Evolutionary conservation across 2,888 invertebrate species (phyloP).

Genomic region (Phrixothrix hirtus): DNA sequence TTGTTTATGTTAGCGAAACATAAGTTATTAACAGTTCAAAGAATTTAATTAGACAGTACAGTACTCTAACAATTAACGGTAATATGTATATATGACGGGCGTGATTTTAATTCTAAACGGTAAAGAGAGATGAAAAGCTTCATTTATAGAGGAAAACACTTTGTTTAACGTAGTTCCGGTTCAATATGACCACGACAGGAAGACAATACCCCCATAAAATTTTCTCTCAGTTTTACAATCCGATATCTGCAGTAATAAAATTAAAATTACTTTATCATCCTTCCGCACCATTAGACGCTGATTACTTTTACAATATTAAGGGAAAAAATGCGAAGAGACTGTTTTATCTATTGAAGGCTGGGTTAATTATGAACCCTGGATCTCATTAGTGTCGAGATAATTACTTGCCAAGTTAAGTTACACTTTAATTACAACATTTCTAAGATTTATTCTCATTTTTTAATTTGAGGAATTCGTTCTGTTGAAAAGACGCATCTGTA

Average conservation of each 20-base stretch:
- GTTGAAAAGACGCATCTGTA: constrained; percentile 18
- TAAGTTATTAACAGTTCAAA: not conserved
- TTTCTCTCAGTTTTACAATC: constrained; percentile 30
- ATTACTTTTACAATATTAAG: constrained; percentile 45
- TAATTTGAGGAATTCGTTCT: constrained; percentile 26
- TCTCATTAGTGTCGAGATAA: constrained; percentile 40
- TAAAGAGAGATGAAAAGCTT: constrained; percentile 2
- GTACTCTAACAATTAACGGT: not conserved
- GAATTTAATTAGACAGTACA: not conserved
- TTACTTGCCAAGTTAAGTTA: constrained; percentile 41
- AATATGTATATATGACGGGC: not conserved
- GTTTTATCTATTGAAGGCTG: constrained; percentile 42
- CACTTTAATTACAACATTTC: constrained; percentile 42
- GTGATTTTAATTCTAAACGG: not conserved
- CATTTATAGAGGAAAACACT: constrained; percentile 15
- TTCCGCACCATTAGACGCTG: constrained; percentile 48
- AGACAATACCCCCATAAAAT: constrained; percentile 27
- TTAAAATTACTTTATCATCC: constrained; percentile 49
- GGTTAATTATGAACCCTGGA: constrained; percentile 44
- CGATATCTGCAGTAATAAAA: constrained; percentile 45
- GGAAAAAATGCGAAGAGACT: constrained; percentile 41
- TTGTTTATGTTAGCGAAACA: no score
- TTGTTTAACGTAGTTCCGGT: constrained; percentile 15
- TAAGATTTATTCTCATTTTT: constrained; percentile 38
- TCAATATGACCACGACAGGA: constrained; percentile 28